Conservation (phyloP, 2,888 invertebrate species). For the Patella pellucida region DNA sequence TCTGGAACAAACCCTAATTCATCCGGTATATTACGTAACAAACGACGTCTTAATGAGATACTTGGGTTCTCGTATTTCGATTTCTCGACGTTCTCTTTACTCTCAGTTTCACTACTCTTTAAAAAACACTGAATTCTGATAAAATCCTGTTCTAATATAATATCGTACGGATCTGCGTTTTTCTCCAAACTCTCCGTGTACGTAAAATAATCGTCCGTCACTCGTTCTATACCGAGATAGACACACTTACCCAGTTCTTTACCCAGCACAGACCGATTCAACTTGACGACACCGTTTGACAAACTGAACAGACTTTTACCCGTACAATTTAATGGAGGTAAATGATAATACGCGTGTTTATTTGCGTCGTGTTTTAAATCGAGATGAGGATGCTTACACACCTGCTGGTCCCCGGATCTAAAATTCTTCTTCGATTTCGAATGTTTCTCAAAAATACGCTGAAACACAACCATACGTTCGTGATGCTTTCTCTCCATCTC, state of each 20-base stretch:
- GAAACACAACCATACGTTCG: slow-evolving; percentile 14
- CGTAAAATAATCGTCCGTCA: slow-evolving; percentile 45
- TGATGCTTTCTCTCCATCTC: slow-evolving; percentile 11
- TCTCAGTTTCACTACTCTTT: slow-evolving; percentile 23
- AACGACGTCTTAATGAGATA: slow-evolving; percentile 10
- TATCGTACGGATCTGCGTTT: slow-evolving; percentile 42
- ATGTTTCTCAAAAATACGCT: slow-evolving; percentile 19
- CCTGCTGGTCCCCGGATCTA: slow-evolving; percentile 26
- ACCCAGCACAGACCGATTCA: slow-evolving; percentile 43
- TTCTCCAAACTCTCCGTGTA: slow-evolving; percentile 42
- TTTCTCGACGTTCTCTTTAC: not conserved
- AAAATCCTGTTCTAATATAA: slow-evolving; percentile 53
- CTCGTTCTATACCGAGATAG: slow-evolving; percentile 47
- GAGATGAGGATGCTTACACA: slow-evolving; percentile 45
- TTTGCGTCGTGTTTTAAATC: slow-evolving; percentile 52
- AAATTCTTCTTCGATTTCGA: not conserved
- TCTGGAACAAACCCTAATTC: slow-evolving; percentile 7
- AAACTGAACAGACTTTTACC: slow-evolving; percentile 46
- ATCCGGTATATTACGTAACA: not conserved
- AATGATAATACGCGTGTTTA: slow-evolving; percentile 44
- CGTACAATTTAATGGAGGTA: slow-evolving; percentile 49
- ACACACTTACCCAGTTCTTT: slow-evolving; percentile 49
- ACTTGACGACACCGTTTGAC: slow-evolving; percentile 38
- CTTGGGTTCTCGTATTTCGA: not conserved
- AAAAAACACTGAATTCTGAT: slow-evolving; percentile 51